phyloP scores from a whole-genome alignment of 2,113 vertebrate genomes.

The Cepphus grylle region DNA sequence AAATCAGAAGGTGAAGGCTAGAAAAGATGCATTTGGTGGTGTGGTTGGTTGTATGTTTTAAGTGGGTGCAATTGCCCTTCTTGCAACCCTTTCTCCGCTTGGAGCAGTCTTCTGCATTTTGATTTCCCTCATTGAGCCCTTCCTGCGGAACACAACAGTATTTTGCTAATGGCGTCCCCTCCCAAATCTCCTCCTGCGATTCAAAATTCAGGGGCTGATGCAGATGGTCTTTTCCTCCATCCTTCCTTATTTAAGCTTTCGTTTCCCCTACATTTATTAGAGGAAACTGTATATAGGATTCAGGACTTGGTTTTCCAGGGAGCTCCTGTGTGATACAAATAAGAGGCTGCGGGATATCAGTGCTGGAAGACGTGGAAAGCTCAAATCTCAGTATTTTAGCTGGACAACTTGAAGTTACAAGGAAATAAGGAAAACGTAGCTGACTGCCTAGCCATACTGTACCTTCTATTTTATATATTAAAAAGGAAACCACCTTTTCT shows the following conservation, averaged over 20 bases:
- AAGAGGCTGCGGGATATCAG: background rate
- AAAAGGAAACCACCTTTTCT: background rate
- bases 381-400: background rate
- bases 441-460: background rate
- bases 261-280: background rate
- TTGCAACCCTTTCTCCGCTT: background rate
- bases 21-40: background rate
- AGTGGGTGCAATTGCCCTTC: background rate
- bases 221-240: background rate
- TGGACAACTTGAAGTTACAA: background rate
- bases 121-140: background rate
- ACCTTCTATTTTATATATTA: background rate
- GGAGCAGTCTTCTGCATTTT: background rate
- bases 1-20: background rate
- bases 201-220: background rate
- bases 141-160: background rate
- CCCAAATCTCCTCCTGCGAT: background rate
- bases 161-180: background rate
- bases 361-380: background rate
- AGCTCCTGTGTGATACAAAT: background rate
- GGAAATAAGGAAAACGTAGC: background rate
- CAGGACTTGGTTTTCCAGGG: background rate
- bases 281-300: background rate
- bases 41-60: no score
- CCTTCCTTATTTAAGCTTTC: background rate